Evolutionary conservation across 2,113 vertebrate genomes (phyloP).

Genomic region (Sander vitreus): DNA sequence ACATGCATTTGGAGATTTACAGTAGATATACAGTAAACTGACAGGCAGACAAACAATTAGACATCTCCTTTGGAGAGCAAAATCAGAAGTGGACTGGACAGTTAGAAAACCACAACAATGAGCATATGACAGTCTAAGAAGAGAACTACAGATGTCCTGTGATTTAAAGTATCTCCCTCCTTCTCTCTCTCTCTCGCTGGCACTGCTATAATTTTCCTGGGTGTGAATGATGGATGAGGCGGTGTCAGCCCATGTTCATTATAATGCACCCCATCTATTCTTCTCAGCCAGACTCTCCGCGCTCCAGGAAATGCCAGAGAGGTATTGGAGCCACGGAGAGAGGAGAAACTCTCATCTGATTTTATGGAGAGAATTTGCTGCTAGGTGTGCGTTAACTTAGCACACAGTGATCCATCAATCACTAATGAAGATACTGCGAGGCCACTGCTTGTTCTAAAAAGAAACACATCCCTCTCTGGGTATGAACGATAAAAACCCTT

Average conservation of each 20-base stretch:
- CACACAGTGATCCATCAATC: slow-evolving; percentile 76
- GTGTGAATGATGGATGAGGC: slow-evolving; percentile 85
- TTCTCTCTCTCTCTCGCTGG: slow-evolving; percentile 57
- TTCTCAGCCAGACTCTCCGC: slow-evolving; percentile 80
- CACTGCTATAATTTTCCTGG: slow-evolving; percentile 84
- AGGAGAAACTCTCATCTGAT: slow-evolving; percentile 76
- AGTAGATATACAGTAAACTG: slow-evolving; percentile 27
- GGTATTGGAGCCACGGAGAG: slow-evolving; percentile 68
- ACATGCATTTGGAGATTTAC: slow-evolving; percentile 14
- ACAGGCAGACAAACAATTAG: slow-evolving; percentile 48
- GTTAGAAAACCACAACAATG: slow-evolving; percentile 63
- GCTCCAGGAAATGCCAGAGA: slow-evolving; percentile 85
- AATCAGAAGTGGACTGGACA: slow-evolving; percentile 50
- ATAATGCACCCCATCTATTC: slow-evolving; percentile 88
- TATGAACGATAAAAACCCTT: slow-evolving; percentile 59
- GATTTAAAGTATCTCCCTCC: slow-evolving; percentile 73
- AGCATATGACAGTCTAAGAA: slow-evolving; percentile 64
- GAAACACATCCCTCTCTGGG: slow-evolving; percentile 47
- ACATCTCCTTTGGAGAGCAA: slow-evolving; percentile 17
- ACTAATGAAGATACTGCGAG: slow-evolving; percentile 76
- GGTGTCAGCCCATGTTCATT: slow-evolving; percentile 87
- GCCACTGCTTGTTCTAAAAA: slow-evolving; percentile 50
- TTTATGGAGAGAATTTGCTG: slow-evolving; percentile 75
- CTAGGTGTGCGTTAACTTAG: slow-evolving; percentile 74
- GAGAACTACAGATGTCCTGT: slow-evolving; percentile 65